These are phyloP conservation scores for Hormiphora californensis DNA, from an alignment of 37 sponge, comb jelly and placozoan species.

Conservation along the genomic window DNA sequence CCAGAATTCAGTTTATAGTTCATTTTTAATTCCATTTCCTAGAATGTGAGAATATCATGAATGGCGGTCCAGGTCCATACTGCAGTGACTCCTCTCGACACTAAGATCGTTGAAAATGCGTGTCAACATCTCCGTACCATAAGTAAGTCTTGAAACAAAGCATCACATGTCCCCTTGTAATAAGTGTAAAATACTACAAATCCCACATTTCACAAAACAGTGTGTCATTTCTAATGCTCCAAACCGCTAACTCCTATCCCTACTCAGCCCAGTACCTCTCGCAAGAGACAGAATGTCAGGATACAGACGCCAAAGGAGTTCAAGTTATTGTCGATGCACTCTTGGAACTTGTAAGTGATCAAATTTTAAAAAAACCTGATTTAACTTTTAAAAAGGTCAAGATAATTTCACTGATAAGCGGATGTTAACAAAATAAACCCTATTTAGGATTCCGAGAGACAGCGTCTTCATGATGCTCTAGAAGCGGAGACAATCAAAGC, in stretches of 20 bases:
- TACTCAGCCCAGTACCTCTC: slow-evolving; percentile 19
- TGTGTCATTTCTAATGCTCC: no score
- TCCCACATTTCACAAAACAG: no score
- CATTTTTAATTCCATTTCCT: no score
- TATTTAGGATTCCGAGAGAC: slow-evolving; percentile 24
- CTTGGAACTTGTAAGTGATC: slow-evolving; percentile 3
- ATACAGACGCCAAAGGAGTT: slow-evolving; percentile 29
- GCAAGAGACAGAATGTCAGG: not conserved
- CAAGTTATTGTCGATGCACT: slow-evolving; percentile 36
- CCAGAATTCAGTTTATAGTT: no score
- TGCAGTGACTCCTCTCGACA: slow-evolving; percentile 31
- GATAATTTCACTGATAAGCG: not conserved
- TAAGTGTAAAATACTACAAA: no score
- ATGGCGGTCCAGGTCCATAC: slow-evolving; percentile 34
- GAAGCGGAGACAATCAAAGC: slow-evolving; percentile 51
- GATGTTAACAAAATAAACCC: no score
- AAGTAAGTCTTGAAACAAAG: not conserved
- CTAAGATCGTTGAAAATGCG: slow-evolving; percentile 44
- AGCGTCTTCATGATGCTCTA: slow-evolving; percentile 45
- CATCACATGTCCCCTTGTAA: no score
- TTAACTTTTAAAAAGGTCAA: not conserved
- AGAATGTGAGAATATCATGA: not conserved
- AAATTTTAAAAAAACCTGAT: not conserved
- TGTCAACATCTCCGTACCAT: slow-evolving; percentile 38
- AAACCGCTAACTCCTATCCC: no score